phyloP scores from a whole-genome alignment of 2,113 vertebrate genomes.

The Myxocyprinus asiaticus region DNA sequence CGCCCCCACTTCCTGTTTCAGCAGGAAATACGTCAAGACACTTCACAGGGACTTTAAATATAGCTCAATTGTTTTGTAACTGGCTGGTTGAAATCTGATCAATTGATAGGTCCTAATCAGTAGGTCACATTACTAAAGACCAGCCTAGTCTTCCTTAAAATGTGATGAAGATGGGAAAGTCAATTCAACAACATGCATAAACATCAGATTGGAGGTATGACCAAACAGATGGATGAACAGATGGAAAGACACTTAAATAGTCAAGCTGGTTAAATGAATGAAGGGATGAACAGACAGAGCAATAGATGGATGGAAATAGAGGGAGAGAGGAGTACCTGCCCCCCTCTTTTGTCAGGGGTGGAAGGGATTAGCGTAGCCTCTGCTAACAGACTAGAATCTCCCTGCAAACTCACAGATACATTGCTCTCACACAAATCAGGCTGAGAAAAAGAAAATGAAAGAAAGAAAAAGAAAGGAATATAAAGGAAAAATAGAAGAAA shows the following conservation, averaged over 20 bases:
- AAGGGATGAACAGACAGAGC: too few relatives aligned
- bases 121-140: not conserved
- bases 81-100: too few relatives aligned
- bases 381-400: conserved; percentile 87
- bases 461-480: not conserved
- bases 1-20: too few relatives aligned
- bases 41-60: too few relatives aligned
- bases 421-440: conserved; percentile 88
- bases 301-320: not conserved
- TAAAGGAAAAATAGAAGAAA: conserved; percentile 42
- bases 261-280: not conserved
- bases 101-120: not conserved
- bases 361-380: conserved; percentile 80
- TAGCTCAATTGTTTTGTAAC: too few relatives aligned
- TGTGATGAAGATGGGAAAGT: not conserved
- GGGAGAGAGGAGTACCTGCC: conserved; percentile 74
- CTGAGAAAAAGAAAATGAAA: conserved; percentile 65
- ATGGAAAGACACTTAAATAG: not conserved
- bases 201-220: not conserved
- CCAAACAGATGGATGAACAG: not conserved
- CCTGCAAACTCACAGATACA: conserved; percentile 86
- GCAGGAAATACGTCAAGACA: too few relatives aligned
- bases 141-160: not conserved
- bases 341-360: conserved; percentile 83
- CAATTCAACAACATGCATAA: not conserved